Evolutionary conservation across 2,888 invertebrate species (phyloP).

Genomic region (Leucophenga maculata): DNA sequence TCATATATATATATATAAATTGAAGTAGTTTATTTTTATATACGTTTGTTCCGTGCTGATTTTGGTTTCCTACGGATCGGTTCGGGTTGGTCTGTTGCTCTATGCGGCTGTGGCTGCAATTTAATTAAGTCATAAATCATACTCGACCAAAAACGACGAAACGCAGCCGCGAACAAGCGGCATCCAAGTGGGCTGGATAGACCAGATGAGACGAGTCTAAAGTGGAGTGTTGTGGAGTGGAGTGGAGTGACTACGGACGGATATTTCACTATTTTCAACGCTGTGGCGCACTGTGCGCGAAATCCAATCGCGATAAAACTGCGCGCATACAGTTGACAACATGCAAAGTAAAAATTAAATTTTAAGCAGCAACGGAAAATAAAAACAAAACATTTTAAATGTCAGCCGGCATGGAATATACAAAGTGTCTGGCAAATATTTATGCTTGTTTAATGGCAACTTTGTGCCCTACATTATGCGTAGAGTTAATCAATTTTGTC

Average conservation of each 20-base stretch:
- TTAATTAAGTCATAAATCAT: conserved; percentile 28
- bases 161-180: not conserved
- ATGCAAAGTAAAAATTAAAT: conserved; percentile 24
- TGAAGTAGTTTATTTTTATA: not conserved
- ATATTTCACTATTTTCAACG: not conserved
- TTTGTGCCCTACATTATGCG: too few relatives aligned
- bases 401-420: not conserved
- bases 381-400: conserved; percentile 4
- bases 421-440: too few relatives aligned
- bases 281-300: not conserved
- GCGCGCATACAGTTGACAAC: conserved; percentile 2
- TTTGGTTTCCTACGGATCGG: not conserved
- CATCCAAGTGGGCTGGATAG: too few relatives aligned
- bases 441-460: too few relatives aligned
- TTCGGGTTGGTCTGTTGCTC: not conserved
- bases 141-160: conserved; percentile 2
- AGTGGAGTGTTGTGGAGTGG: too few relatives aligned
- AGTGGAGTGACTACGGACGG: not conserved
- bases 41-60: not conserved
- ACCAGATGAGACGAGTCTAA: too few relatives aligned
- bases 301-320: conserved; percentile 19
- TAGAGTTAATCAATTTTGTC: too few relatives aligned
- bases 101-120: conserved; percentile 14
- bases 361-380: conserved; percentile 17
- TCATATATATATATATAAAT: not conserved